These are phyloP conservation scores for Biston betularia DNA, from an alignment of 2,888 invertebrate genomes.

Conservation along the genomic window DNA sequence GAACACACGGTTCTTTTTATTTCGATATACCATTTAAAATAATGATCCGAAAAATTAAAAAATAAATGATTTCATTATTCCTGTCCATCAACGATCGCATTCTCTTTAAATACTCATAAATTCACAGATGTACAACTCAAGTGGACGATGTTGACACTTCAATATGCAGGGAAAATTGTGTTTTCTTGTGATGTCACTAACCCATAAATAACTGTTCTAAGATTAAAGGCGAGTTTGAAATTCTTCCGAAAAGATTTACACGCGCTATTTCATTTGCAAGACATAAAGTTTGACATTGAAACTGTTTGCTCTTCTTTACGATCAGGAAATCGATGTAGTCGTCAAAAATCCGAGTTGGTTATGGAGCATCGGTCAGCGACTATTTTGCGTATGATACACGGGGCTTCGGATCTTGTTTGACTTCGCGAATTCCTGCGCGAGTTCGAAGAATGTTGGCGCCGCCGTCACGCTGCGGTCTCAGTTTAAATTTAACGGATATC, in stretches of 20 bases:
- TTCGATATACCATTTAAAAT: too few species aligned
- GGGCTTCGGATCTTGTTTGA: conserved; percentile 44
- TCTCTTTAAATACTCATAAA: conserved; percentile 18
- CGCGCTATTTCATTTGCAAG: conserved; percentile 68
- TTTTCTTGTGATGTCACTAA: conserved; percentile 41
- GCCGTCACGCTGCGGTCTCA: conserved; percentile 63
- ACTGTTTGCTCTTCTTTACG: conserved; percentile 76
- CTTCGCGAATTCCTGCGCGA: conserved; percentile 48
- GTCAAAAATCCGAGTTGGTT: conserved; percentile 63
- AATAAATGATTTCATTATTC: conserved; percentile 52
- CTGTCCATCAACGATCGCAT: conserved; percentile 3
- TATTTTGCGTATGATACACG: conserved; percentile 57
- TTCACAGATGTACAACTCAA: conserved; percentile 31
- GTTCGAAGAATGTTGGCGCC: conserved; percentile 73
- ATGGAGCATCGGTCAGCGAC: conserved; percentile 64
- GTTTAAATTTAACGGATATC: conserved; percentile 70
- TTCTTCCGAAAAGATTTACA: conserved; percentile 54
- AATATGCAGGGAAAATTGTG: conserved; percentile 43
- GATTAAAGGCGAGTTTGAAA: conserved; percentile 55
- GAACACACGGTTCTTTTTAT: too few species aligned
- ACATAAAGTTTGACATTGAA: conserved; percentile 81
- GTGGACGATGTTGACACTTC: conserved; percentile 35
- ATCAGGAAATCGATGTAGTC: conserved; percentile 73
- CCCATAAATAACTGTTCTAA: conserved; percentile 44
- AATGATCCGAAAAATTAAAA: background rate